Conservation (phyloP, 2,113 vertebrate species). For the Marmota flaviventris region DNA sequence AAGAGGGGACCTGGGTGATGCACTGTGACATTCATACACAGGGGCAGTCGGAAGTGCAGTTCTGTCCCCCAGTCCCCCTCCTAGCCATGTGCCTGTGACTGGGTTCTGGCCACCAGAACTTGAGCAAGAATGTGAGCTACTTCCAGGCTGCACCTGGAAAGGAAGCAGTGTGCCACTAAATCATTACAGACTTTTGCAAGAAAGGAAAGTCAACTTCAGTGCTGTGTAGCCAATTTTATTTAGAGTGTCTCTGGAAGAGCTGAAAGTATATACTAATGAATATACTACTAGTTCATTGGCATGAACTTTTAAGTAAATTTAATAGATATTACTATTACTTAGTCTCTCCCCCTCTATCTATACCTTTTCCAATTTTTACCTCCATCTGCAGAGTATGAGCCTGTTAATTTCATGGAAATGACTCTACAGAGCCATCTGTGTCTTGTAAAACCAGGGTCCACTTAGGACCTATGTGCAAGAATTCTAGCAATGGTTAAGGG, state of each 20-base stretch:
- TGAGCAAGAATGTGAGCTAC: background rate
- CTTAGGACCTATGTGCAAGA: background rate
- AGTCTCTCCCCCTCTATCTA: background rate
- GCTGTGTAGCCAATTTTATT: background rate
- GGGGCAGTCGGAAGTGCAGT: background rate
- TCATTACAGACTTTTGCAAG: background rate
- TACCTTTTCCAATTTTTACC: background rate
- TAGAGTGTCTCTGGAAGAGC: background rate
- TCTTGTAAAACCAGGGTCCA: background rate
- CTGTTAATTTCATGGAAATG: background rate
- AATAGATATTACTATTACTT: background rate
- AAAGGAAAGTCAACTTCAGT: background rate
- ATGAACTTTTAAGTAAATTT: background rate
- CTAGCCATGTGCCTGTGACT: accelerated
- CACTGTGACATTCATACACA: background rate
- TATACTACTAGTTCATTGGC: background rate
- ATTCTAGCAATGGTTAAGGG: background rate
- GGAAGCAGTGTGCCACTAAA: background rate
- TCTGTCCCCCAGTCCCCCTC: background rate
- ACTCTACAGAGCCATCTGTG: background rate
- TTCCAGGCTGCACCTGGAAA: background rate
- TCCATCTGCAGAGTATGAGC: background rate
- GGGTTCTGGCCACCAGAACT: background rate
- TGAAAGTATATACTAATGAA: background rate
- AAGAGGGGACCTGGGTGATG: background rate